Percentiles rank a stretch among this genome's conserved stretches.
Evolutionary conservation across 2,113 vertebrate genomes (phyloP).

Genomic region (Corvus moneduloides): DNA sequence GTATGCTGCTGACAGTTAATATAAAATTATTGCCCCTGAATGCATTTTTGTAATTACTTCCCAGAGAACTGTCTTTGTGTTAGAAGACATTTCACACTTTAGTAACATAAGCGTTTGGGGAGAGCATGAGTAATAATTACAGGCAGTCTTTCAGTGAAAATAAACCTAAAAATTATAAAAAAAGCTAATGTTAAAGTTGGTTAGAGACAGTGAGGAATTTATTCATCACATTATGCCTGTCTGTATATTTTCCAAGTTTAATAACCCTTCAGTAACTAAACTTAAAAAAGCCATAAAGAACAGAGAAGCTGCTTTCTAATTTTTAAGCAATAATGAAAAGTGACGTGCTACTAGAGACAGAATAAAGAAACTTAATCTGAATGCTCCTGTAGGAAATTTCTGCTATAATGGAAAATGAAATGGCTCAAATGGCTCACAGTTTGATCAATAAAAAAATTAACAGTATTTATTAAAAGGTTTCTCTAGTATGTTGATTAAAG

Average conservation of each 20-base stretch:
- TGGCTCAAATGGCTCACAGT: conserved; percentile 72
- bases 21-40: conserved; percentile 83
- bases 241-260: conserved; percentile 67
- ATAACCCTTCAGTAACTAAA: conserved; percentile 66
- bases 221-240: conserved; percentile 61
- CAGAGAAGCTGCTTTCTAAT: conserved; percentile 55
- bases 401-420: conserved; percentile 74
- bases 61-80: conserved; percentile 83
- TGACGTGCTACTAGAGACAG: conserved; percentile 67
- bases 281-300: conserved; percentile 64
- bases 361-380: conserved; percentile 64
- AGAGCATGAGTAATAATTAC: conserved; percentile 78
- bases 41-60: conserved; percentile 84
- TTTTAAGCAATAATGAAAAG: conserved; percentile 69
- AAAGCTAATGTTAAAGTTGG: conserved; percentile 69
- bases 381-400: conserved; percentile 71
- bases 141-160: conserved; percentile 74
- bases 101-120: conserved; percentile 81
- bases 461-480: conserved; percentile 75
- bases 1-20: conserved; percentile 82
- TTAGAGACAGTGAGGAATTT: conserved; percentile 70
- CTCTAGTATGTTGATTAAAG: conserved; percentile 55
- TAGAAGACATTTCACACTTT: conserved; percentile 82
- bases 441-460: conserved; percentile 80
- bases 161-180: conserved; percentile 72